These are phyloP conservation scores for Brachyopa scutellaris DNA, from an alignment of 2,888 invertebrate genomes.

Conservation along the genomic window DNA sequence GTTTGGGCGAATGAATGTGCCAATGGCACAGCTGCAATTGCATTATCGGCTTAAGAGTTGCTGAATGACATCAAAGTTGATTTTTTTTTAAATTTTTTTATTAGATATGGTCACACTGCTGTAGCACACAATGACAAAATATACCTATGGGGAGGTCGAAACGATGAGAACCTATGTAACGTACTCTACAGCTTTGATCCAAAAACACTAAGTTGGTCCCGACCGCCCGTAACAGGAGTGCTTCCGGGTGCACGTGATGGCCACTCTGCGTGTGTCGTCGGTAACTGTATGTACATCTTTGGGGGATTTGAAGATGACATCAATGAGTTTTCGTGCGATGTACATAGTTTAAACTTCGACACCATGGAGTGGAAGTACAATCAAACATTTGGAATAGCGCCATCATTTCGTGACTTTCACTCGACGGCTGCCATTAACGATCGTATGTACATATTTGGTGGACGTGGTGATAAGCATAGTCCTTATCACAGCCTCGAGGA, in stretches of 20 bases:
- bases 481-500: conserved; percentile 87
- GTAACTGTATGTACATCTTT: conserved; percentile 92
- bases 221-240: conserved; percentile 86
- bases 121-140: conserved; percentile 89
- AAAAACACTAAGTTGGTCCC: conserved; percentile 86
- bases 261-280: conserved; percentile 92
- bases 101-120: conserved; percentile 93
- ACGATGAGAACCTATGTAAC: conserved; percentile 90
- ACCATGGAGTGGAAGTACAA: conserved; percentile 88
- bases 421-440: conserved; percentile 90
- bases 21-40: too few species aligned
- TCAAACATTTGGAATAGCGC: conserved; percentile 85
- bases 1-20: too few species aligned
- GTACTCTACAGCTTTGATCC: conserved; percentile 92
- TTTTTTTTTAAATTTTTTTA: too few species aligned
- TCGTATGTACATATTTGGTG: conserved; percentile 95
- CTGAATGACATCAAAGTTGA: too few species aligned
- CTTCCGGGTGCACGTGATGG: conserved; percentile 94
- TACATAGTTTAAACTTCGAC: conserved; percentile 88
- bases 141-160: conserved; percentile 95
- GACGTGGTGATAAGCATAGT: conserved; percentile 89
- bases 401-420: conserved; percentile 93
- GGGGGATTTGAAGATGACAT: conserved; percentile 95
- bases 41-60: too few species aligned
- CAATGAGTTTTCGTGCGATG: conserved; percentile 90